Conservation (phyloP, 2,113 vertebrate species). For the Muntiacus reevesi region DNA sequence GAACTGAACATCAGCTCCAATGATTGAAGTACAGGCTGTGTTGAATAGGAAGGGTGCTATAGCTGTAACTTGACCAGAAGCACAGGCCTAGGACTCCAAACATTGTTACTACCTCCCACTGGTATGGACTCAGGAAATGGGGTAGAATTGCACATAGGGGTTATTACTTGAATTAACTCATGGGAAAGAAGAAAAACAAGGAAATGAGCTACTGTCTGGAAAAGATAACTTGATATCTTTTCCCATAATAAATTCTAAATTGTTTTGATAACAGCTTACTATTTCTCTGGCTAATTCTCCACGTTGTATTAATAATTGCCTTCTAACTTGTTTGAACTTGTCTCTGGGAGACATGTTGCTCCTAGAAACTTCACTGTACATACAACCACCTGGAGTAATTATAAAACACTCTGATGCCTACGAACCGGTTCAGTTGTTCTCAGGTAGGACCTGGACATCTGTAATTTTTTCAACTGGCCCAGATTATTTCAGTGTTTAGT, state of each 20-base stretch:
- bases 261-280: neutral
- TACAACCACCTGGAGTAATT: neutral
- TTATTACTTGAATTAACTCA: neutral
- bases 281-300: neutral
- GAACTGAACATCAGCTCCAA: neutral
- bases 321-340: neutral
- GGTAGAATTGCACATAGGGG: neutral
- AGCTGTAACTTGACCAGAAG: neutral
- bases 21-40: neutral
- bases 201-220: neutral
- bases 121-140: neutral
- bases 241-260: neutral
- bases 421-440: neutral
- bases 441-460: neutral
- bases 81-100: neutral
- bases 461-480: neutral
- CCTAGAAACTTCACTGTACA: neutral
- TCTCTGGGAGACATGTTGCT: neutral
- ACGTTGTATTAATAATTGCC: neutral
- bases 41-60: neutral
- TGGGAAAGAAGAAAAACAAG: neutral
- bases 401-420: neutral
- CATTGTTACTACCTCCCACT: neutral
- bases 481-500: slow-evolving; percentile 14
- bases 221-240: neutral